Percentiles rank a stretch among this genome's conserved stretches.
These are phyloP conservation scores for Gymnopithys bicolor DNA, from an alignment of 2,797 vertebrate genomes.

Conservation along the genomic window DNA sequence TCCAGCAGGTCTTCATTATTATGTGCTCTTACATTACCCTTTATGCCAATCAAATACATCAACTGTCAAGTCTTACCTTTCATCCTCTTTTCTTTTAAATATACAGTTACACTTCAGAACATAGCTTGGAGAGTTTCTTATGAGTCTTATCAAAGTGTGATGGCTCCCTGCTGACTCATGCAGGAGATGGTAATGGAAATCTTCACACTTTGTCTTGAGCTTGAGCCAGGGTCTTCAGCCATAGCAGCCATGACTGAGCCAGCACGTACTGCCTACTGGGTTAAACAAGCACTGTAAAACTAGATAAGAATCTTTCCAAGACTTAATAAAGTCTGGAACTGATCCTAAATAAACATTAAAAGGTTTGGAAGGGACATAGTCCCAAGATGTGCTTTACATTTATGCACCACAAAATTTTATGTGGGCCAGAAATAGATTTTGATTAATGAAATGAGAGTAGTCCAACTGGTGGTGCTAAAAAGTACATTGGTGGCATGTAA, in stretches of 20 bases:
- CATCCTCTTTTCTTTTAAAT: background rate
- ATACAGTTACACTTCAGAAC: background rate
- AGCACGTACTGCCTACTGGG: background rate
- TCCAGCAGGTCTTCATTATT: background rate
- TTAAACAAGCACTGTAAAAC: background rate
- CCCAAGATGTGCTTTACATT: background rate
- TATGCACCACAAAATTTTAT: background rate
- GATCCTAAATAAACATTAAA: background rate
- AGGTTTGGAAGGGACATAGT: background rate
- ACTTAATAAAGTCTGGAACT: background rate
- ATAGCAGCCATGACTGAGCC: fast-evolving
- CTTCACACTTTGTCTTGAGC: background rate
- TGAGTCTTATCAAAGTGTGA: background rate
- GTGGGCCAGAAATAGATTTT: background rate
- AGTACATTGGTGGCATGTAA: background rate
- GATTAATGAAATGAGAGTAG: background rate
- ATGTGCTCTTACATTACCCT: background rate
- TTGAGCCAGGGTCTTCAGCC: background rate
- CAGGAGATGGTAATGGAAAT: background rate
- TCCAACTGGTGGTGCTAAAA: background rate
- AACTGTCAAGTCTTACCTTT: background rate
- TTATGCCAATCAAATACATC: background rate
- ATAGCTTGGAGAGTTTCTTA: background rate
- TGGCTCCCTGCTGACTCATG: background rate
- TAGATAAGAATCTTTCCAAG: background rate